These are phyloP conservation scores for Lerema accius DNA, from an alignment of 1,140 invertebrate species.

Conservation along the genomic window DNA sequence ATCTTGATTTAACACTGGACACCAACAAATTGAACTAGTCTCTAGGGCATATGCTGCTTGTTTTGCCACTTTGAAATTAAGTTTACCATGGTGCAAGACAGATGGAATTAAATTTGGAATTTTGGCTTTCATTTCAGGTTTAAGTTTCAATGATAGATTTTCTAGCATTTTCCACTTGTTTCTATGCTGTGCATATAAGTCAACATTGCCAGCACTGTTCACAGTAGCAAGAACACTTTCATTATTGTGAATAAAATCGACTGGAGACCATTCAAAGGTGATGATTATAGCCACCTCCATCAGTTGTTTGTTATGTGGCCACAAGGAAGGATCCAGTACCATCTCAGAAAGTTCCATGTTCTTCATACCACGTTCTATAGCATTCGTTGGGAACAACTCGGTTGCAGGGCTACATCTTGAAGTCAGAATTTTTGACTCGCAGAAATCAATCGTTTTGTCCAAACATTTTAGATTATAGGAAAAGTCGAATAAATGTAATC, in stretches of 20 bases:
- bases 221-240: conserved; percentile 54
- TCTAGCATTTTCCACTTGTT: conserved; percentile 45
- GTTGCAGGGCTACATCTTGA: conserved; percentile 53
- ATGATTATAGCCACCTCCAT: conserved; percentile 48
- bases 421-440: conserved; percentile 42
- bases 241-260: conserved; percentile 46
- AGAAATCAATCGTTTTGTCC: conserved; percentile 61
- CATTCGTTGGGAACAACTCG: conserved; percentile 45
- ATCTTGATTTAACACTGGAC: conserved; percentile 44
- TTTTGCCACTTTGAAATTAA: conserved; percentile 46
- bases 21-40: conserved; percentile 58
- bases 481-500: conserved; percentile 55
- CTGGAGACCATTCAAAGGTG: conserved; percentile 55
- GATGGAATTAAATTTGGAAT: conserved; percentile 31
- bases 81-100: conserved; percentile 27
- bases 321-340: conserved; percentile 57
- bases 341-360: conserved; percentile 63
- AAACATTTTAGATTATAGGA: conserved; percentile 56
- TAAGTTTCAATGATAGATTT: conserved; percentile 46
- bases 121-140: conserved; percentile 35
- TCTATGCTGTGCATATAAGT: conserved; percentile 46
- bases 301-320: conserved; percentile 58
- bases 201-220: conserved; percentile 64
- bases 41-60: conserved; percentile 46
- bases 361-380: conserved; percentile 42